Evolutionary conservation across 2,113 vertebrate species (phyloP), one percentile per base, ranked within the genome.

Genomic region (Tupaia tana): DNA sequence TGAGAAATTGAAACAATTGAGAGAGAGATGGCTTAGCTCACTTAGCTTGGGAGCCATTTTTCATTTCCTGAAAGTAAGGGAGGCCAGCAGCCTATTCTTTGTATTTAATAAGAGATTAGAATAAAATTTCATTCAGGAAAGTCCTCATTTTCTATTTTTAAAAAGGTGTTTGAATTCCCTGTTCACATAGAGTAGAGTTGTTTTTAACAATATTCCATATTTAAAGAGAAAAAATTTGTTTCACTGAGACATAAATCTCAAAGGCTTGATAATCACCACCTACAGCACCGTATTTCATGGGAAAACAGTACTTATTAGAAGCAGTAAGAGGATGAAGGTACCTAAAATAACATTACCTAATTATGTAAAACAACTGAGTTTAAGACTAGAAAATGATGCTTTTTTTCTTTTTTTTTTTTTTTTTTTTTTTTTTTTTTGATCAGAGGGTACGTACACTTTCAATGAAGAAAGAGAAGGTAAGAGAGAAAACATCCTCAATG

Each of bases 1-100:
- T 96, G 90, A 96, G 94, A 97, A 97, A 96, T 79, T 96, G 96
- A 96, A 97, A 97, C 97, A 98, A 97, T 87, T 97, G 96, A 96
- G 97, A 98, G 43, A 96, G 96, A 98, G 85, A 96, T 87, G 97
- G 96, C 97, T 98, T 97, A 97, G 94, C 96, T 95, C 71, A 94
- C 79, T 97, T 91, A 89, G 96, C 96, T 97, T 95, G 71, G 69
- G 91, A 97, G 97, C 92, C 97, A 93, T 89, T 95, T 97, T 92
- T 95, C 95, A 97, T 96, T 97, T 97, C 91, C 91, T 98, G 96
- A 96, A 97, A 97, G 97, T 91, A 96, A 95, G 91, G 96, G 97
- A 95, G 84, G 91, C 89, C 94, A 87, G 91, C 77, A 95, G 86
- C 27, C 86, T 91, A 91, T 61, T 95, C 67, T 94, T 95, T 95